Base-by-base conservation (phyloP, 1,140 invertebrate species). In the Mactra quadrangularis region DNA sequence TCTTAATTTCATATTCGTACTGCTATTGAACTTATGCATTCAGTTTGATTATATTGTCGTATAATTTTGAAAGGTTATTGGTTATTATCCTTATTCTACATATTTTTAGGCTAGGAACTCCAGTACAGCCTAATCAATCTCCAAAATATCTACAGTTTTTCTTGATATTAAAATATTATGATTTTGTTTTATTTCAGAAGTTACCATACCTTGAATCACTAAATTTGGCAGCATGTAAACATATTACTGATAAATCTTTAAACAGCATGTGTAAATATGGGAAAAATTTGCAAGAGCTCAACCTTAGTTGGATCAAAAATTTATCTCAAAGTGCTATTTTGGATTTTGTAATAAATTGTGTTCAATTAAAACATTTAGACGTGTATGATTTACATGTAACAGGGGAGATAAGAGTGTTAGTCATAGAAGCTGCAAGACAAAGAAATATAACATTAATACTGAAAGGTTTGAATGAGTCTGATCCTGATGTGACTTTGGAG, bases 231-330 rank as follows among this genome's bases (percentile, higher is more conserved):
- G 66, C 60, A 0, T 90, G 89, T 81, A 71, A 76, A 47, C 88
- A 90, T 70, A n/a, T 90, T 47, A 90, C 87, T 31, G 84, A 88
- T 55, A 79, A 72, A 45, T 78, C 77, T 15, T 15, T 88, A 17
- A 55, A 57, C 15, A 31, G 70, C 15, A 60, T 90, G 27, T 22
- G 41, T 38, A 86, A 85, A 76, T 83, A 84, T 57, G 72, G 72
- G 19, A 57, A 74, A 33, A 72, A 86, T 4, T 59, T 90, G 11
- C 57, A 74, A 31, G 33, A 82, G 15, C 55, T 90, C 3, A 83
- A 88, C 35, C 55, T 88, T 4, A 79, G 72, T 31, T 78, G 29
- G 22, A 86, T 87, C 15, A 79, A 66, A 64, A 62, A 52, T 13
- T 59, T 87, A 33, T 86, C 85, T 33, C 74, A 87, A 17, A 62